Conservation (phyloP, 2,888 invertebrate species). For the Eilema sororculum region DNA sequence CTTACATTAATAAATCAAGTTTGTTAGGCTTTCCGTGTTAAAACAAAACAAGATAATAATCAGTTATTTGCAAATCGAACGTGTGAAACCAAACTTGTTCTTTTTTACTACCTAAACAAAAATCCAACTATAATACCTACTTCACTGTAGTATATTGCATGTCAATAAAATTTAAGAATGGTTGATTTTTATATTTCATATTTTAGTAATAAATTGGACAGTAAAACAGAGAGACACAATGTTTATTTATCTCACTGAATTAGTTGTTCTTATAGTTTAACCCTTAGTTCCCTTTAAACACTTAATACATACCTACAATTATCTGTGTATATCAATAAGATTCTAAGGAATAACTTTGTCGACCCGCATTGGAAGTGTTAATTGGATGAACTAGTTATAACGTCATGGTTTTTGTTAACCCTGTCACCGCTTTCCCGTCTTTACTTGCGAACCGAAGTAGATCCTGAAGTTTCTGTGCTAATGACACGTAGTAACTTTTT, state of each 20-base stretch:
- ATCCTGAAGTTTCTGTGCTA: constrained; percentile 48
- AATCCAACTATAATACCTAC: too few relatives aligned
- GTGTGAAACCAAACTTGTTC: not conserved
- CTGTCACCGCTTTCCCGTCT: constrained; percentile 49
- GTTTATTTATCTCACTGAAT: not conserved
- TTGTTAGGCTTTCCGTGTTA: not conserved
- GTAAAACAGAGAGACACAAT: not conserved
- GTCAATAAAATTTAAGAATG: not conserved
- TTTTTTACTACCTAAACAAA: not conserved
- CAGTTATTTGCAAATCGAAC: not conserved
- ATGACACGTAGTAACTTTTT: constrained; percentile 26
- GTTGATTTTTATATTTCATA: too few relatives aligned
- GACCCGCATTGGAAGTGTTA: constrained; percentile 54
- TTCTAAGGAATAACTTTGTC: constrained; percentile 16
- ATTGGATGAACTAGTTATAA: constrained; percentile 58
- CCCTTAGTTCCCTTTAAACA: constrained; percentile 27
- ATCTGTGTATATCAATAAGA: constrained; percentile 25
- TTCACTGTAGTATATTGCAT: not conserved
- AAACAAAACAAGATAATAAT: not conserved
- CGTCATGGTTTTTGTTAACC: constrained; percentile 44
- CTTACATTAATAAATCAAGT: not conserved
- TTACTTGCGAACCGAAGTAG: constrained; percentile 33
- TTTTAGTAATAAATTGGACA: too few relatives aligned
- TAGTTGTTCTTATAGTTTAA: not conserved
- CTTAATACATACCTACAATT: constrained; percentile 20